A percentile compares a stretch with the other conserved stretches of the same genome.
Evolutionary conservation across 2,888 invertebrate species (phyloP).

Genomic region (Heliconius hortense): DNA sequence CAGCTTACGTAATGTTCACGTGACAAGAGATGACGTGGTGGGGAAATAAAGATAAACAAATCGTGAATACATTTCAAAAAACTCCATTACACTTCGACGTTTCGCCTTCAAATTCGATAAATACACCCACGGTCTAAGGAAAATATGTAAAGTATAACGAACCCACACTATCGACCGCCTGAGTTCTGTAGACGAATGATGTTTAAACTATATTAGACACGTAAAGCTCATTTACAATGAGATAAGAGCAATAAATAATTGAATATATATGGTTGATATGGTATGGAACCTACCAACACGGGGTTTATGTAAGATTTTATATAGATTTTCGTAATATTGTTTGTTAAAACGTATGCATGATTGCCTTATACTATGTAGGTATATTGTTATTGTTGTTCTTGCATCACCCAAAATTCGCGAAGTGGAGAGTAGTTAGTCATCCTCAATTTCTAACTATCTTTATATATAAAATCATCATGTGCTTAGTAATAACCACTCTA

Average conservation of each 20-base stretch:
- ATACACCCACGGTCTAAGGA: constrained; percentile 25
- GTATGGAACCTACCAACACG: neutral
- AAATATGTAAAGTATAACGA: constrained; percentile 27
- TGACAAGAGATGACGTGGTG: constrained; percentile 43
- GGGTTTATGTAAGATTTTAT: constrained; percentile 21
- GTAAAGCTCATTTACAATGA: constrained; percentile 29
- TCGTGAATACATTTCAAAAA: constrained; percentile 30
- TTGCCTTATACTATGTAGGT: neutral
- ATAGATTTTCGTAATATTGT: constrained; percentile 15
- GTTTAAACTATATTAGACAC: constrained; percentile 24
- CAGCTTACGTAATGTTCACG: constrained; percentile 38
- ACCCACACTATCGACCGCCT: constrained; percentile 31
- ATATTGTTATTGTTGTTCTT: neutral
- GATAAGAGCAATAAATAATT: constrained; percentile 30
- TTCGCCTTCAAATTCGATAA: constrained; percentile 28
- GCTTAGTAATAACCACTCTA: neutral
- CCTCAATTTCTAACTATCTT: neutral
- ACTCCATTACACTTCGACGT: constrained; percentile 10
- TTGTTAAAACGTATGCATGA: neutral
- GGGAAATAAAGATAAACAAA: constrained; percentile 34
- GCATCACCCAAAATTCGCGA: neutral
- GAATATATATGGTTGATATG: constrained; percentile 1
- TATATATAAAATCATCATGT: neutral
- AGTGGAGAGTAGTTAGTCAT: neutral
- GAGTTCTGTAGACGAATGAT: constrained; percentile 26